Conservation (phyloP, 1,140 invertebrate species). For the Adelges cooleyi region DNA sequence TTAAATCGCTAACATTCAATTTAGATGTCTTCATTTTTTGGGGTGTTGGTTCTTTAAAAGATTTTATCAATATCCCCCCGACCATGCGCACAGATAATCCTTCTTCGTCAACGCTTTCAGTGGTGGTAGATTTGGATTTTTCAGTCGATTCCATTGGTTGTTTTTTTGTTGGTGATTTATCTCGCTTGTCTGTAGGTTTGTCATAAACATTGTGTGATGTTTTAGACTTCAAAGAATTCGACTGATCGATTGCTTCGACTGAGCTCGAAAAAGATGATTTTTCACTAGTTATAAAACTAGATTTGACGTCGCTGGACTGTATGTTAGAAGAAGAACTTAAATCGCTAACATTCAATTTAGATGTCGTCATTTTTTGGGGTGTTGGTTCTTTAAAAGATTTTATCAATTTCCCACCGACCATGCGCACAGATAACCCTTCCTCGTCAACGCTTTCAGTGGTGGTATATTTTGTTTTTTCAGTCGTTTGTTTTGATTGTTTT, state of each 20-base stretch:
- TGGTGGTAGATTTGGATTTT: too few species aligned
- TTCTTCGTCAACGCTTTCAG: not conserved
- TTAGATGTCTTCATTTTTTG: not conserved
- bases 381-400: constrained; percentile 18
- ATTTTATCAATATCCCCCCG: constrained; percentile 15
- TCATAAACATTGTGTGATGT: too few species aligned
- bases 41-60: not conserved
- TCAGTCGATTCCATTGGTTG: too few species aligned
- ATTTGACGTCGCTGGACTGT: not conserved
- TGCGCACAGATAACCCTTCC: constrained; percentile 19
- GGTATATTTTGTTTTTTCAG: not conserved
- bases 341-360: not conserved
- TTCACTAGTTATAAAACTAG: not conserved
- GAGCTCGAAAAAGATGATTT: not conserved
- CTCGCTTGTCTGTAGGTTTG: too few species aligned
- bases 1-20: not conserved
- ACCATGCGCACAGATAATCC: not conserved
- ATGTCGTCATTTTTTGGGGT: too few species aligned
- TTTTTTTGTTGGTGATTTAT: too few species aligned
- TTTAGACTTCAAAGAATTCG: not conserved
- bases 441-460: not conserved
- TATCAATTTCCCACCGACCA: constrained; percentile 31
- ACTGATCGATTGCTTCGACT: not conserved
- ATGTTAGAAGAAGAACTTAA: not conserved
- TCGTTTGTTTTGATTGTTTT: not conserved